Evolutionary conservation across 2,113 vertebrate genomes (phyloP), one percentile per base, ranked within the genome.

Genomic region (Cardinalis cardinalis): DNA sequence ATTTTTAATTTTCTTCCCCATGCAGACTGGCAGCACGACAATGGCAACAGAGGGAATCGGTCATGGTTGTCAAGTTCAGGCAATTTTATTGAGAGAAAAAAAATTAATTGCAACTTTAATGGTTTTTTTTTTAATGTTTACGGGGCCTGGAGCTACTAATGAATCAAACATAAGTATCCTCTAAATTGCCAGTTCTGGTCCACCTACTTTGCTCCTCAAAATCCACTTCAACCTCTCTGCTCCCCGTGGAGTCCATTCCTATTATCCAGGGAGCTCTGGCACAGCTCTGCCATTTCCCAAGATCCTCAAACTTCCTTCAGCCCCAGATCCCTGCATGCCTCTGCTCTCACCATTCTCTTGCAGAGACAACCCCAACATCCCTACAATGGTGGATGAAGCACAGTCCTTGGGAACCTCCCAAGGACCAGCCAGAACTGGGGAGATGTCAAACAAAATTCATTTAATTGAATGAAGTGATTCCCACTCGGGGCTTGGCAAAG

Each of bases 91-190:
- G 74, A 92, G 63, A 81, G 72, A 8, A 49, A 64, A 82, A 82
- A 55, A 55, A 90, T 55, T 81, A 88, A 73, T 59, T 71, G 91
- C 66, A 59, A 52, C 77, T 92, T 93, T 91, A 95, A 90, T 91
- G 85, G 52, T 13, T 55, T 51, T 53, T 52, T 51, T 92, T 93
- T 63, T 15, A 89, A 72, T 84, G 93, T 72, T 94, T 95, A 89
- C 82, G 36, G 56, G 85, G 89, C 94, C 93, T 36, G 41, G 41
- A 95, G 89, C 87, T 87, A 86, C 89, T 77, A 79, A 94, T 92
- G 55, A 95, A 95, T 95, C 92, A 94, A 85, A 87, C 31, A 1
- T 32, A 92, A 95, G 77, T 38, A 93, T 75, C 71, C 65, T 81
- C 84, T 53, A 60, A 88, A 82, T 18, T 53, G 58, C 80, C 29